Evolutionary conservation across 2,888 invertebrate species (phyloP).

Genomic region (Caradrina kadenii): DNA sequence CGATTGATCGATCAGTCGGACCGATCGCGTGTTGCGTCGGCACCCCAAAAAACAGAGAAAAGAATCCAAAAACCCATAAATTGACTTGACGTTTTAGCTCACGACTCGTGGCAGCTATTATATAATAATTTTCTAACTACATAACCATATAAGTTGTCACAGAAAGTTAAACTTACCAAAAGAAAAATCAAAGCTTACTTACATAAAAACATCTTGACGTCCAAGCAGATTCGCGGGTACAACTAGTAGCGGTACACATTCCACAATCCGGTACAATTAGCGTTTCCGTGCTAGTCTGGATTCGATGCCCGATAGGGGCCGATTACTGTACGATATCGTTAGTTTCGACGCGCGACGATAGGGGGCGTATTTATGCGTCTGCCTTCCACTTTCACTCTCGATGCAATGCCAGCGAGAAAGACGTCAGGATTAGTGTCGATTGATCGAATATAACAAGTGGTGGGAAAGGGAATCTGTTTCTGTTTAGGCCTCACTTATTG

Average conservation of each 20-base stretch:
- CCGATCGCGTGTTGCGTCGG: too few species aligned
- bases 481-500: too few species aligned
- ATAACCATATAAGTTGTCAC: too few species aligned
- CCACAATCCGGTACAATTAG: slow-evolving; percentile 41
- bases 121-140: too few species aligned
- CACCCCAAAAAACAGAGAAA: too few species aligned
- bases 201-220: not conserved
- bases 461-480: not conserved
- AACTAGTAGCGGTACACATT: slow-evolving; percentile 16
- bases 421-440: not conserved
- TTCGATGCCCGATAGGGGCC: slow-evolving; percentile 20
- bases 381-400: slow-evolving; percentile 32
- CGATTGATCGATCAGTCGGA: too few species aligned
- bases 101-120: too few species aligned
- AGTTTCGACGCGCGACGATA: slow-evolving; percentile 7
- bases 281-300: slow-evolving; percentile 11
- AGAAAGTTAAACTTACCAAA: not conserved
- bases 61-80: too few species aligned
- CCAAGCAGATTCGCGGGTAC: not conserved
- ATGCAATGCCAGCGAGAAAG: not conserved
- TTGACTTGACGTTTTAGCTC: too few species aligned
- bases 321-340: slow-evolving; percentile 41
- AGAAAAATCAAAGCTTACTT: not conserved
- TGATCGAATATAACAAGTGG: not conserved
- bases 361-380: slow-evolving; percentile 25